A percentile compares a stretch with the other conserved stretches of the same genome.
These are phyloP conservation scores for Spongilla lacustris DNA, from an alignment of 37 sponge, comb jelly and placozoan species.

Conservation along the genomic window DNA sequence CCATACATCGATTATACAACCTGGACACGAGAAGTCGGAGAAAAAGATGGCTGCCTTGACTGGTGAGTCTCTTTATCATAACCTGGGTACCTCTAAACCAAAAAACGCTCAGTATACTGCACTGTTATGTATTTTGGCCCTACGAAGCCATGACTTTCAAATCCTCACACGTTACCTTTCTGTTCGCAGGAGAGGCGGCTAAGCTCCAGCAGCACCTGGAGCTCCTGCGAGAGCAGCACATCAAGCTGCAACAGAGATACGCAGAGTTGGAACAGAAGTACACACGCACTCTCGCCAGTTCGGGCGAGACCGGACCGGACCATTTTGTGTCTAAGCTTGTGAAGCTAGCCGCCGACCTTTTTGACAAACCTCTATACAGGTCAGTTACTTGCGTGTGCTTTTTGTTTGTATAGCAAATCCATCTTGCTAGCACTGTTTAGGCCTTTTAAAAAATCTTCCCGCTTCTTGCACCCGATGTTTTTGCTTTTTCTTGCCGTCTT, in stretches of 20 bases:
- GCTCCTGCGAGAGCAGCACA: constrained; percentile 91
- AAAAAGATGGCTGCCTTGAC: no score
- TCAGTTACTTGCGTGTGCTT: constrained; percentile 4
- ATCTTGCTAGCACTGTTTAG: neutral
- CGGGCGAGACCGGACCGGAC: constrained; percentile 52
- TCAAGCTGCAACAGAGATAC: constrained; percentile 83
- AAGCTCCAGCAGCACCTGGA: constrained; percentile 89
- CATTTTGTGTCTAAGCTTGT: constrained; percentile 80
- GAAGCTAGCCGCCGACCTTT: constrained; percentile 62
- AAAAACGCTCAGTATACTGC: no score
- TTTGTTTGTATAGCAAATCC: neutral
- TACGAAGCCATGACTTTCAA: no score
- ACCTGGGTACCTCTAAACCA: no score
- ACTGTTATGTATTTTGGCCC: no score
- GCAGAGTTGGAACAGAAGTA: constrained; percentile 86
- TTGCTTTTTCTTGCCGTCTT: no score
- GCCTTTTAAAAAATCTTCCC: no score
- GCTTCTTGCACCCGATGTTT: no score
- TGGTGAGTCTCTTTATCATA: no score
- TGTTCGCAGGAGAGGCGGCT: constrained; percentile 58
- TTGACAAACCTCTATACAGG: constrained; percentile 85
- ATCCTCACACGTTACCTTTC: neutral
- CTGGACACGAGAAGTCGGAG: no score
- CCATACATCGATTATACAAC: no score
- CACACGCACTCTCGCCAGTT: constrained; percentile 57